A percentile compares a stretch with the other conserved stretches of the same genome.
These are phyloP conservation scores for Melikaiella ostensackeni DNA, from an alignment of 2,888 invertebrate genomes.

Conservation along the genomic window DNA sequence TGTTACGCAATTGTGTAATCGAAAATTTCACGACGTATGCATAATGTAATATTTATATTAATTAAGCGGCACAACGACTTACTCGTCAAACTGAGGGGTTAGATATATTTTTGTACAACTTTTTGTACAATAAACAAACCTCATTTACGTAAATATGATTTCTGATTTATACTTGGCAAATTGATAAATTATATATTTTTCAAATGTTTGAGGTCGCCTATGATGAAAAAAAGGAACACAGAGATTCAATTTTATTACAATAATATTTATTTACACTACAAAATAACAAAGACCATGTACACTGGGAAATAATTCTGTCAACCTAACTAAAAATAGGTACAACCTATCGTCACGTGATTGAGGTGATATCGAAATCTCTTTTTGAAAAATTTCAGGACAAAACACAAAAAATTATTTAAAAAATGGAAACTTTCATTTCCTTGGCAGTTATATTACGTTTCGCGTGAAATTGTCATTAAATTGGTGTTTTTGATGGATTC, in stretches of 20 bases:
- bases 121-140: background rate
- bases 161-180: background rate
- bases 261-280: constrained; percentile 76
- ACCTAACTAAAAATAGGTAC: constrained; percentile 31
- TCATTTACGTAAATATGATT: background rate
- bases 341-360: constrained; percentile 27
- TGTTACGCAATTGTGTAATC: background rate
- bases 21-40: background rate
- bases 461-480: constrained; percentile 14
- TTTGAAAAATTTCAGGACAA: constrained; percentile 24
- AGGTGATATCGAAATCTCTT: constrained; percentile 29
- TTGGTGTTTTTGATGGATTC: constrained; percentile 16
- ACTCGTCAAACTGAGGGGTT: background rate
- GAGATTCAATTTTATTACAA: constrained; percentile 14
- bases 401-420: constrained; percentile 12
- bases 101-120: constrained; percentile 2
- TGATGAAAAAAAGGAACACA: background rate
- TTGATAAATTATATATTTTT: background rate
- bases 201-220: too few relatives aligned
- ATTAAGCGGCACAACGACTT: background rate
- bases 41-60: background rate
- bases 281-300: constrained; percentile 67
- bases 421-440: constrained; percentile 24
- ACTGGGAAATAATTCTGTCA: constrained; percentile 51
- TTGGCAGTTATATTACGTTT: background rate